Conservation (phyloP, 2,113 vertebrate species). For the Urocynchramus pylzowi region DNA sequence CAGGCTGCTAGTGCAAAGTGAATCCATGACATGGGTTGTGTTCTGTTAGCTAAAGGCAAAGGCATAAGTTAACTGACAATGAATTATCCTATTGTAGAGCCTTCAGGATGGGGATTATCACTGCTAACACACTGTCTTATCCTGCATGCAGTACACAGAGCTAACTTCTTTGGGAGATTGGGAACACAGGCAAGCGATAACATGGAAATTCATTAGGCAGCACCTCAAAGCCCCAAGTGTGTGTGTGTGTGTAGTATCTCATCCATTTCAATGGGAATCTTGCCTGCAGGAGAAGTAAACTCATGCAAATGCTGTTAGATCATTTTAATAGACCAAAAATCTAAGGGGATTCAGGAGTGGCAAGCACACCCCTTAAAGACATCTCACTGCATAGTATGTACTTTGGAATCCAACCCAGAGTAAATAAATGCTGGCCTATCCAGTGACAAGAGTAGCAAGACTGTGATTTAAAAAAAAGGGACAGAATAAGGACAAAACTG, state of each 20-base stretch:
- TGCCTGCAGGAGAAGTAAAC: background rate
- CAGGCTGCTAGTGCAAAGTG: background rate
- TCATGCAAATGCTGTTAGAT: background rate
- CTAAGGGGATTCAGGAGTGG: background rate
- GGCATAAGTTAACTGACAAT: background rate
- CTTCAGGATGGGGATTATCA: background rate
- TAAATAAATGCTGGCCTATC: background rate
- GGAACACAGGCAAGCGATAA: background rate
- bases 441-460: background rate
- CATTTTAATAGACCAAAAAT: background rate
- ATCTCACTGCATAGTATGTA: background rate
- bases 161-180: background rate
- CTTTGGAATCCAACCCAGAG: background rate
- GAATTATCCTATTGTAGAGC: background rate
- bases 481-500: background rate
- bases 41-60: slow-evolving; percentile 10
- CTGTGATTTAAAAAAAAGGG: background rate
- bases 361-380: background rate
- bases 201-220: background rate
- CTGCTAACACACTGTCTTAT: background rate
- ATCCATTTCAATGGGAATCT: background rate
- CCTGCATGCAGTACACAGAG: background rate
- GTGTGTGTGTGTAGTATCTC: background rate
- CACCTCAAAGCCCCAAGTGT: background rate
- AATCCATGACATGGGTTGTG: background rate